Evolutionary conservation across 2,888 invertebrate genomes (phyloP).

Genomic region (Synergus umbraculus): DNA sequence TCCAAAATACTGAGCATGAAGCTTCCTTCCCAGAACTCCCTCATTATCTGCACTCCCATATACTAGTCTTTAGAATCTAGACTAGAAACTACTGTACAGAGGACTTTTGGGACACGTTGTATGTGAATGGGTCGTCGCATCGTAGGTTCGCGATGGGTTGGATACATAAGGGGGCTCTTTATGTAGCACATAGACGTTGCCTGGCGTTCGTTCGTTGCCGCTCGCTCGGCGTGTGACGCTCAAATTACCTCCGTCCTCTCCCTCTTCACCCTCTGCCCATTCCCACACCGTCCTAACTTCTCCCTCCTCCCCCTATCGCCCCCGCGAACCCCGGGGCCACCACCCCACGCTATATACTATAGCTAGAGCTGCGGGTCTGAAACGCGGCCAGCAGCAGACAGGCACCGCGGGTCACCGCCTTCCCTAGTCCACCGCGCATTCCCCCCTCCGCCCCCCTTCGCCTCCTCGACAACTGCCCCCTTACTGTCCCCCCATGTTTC

Average conservation of each 20-base stretch:
- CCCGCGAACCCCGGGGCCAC: constrained; percentile 50
- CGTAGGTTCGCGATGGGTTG: constrained; percentile 71
- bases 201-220: constrained; percentile 72
- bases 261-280: constrained; percentile 70
- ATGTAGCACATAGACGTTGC: constrained; percentile 76
- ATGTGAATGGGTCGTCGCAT: constrained; percentile 52
- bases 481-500: constrained; percentile 39
- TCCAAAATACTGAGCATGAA: not conserved
- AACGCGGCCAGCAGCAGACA: constrained; percentile 76
- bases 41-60: not conserved
- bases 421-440: constrained; percentile 57
- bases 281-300: constrained; percentile 50
- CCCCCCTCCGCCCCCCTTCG: constrained; percentile 42
- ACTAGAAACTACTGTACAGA: constrained; percentile 51
- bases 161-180: constrained; percentile 75
- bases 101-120: constrained; percentile 57
- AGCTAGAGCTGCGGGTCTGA: constrained; percentile 58
- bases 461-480: constrained; percentile 1
- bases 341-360: constrained; percentile 52
- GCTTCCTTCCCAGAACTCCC: not conserved
- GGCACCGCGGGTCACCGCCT: constrained; percentile 75
- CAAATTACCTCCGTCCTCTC: constrained; percentile 76
- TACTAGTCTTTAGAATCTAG: not conserved
- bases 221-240: constrained; percentile 76
- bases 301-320: constrained; percentile 67